Evolutionary conservation across 2,888 invertebrate species (phyloP), one percentile per base, ranked within the genome.

Genomic region (Brachynemurus nebulosus): DNA sequence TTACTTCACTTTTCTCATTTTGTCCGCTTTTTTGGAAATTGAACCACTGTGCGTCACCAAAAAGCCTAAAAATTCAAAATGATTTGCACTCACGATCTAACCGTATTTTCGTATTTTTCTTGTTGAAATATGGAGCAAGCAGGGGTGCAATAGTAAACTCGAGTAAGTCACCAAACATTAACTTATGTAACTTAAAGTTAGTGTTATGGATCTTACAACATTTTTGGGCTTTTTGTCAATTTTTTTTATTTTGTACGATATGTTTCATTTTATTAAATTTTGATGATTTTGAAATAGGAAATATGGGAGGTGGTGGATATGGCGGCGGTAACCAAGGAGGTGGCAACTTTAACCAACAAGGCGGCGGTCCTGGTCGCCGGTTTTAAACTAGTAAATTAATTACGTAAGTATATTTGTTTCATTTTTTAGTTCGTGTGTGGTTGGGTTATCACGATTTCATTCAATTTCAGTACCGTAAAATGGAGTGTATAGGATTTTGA

Each of bases 301-400:
- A 66, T 25, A 64, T 67, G 33, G 54, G 57, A 37, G 61, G 63
- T 37, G 64, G 59, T 47, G 68, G 67, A 39, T 66, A 64, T 47
- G 69, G 65, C 45, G 65, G 59, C 48, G 58, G 57, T 21, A 61
- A 62, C 44, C 63, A 64, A 45, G 63, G 63, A 50, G 62, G 63
- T 39, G 65, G 66, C 42, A 65, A 64, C 23, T 62, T 61, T 40
- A 61, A 62, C 54, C 57, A 52, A 4, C 37, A 37, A 25, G 61
- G 64, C 18, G 63, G 66, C 35, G 61, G 61, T 14, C 61, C 63
- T 12, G 65, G 66, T 46, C 56, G 63, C 45, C 56, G 63, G 56
- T 63, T 63, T 48, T 63, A 62, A 56, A 37, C 6, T 37, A 5
- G 18, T 37, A 4, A 20, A 18, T 19, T 20, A 37, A 37, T 11